Percentiles rank a stretch among this genome's conserved stretches.
These are phyloP conservation scores for Pachyrhynchus sulphureomaculatus DNA, from an alignment of 1,140 invertebrate genomes.

Conservation along the genomic window DNA sequence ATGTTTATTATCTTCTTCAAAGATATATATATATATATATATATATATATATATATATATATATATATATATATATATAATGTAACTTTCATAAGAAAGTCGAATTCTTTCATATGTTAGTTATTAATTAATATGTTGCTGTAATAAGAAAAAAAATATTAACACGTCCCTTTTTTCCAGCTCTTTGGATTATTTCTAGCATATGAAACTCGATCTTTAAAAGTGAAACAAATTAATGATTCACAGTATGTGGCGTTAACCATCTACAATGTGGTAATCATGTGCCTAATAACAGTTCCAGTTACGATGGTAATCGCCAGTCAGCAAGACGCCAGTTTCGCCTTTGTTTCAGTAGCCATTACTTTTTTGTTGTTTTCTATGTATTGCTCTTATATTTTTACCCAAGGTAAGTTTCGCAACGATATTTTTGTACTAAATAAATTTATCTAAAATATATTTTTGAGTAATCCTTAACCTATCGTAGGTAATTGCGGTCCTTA, in stretches of 20 bases:
- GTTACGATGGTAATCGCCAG: constrained; percentile 95
- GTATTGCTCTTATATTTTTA: constrained; percentile 95
- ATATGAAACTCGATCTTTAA: constrained; percentile 96
- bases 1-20: too few species aligned
- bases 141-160: too few species aligned
- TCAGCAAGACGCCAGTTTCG: constrained; percentile 96
- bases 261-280: constrained; percentile 98
- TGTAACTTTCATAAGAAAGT: too few species aligned
- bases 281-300: constrained; percentile 95
- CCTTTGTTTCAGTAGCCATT: constrained; percentile 92
- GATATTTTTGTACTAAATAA: neutral
- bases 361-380: constrained; percentile 96
- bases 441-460: neutral
- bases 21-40: too few species aligned
- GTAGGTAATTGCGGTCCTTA: constrained; percentile 81
- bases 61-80: too few species aligned
- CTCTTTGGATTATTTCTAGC: constrained; percentile 96
- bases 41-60: too few species aligned
- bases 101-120: too few species aligned
- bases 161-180: too few species aligned
- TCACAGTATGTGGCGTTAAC: constrained; percentile 98
- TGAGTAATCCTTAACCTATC: neutral
- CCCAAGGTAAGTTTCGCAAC: constrained; percentile 72
- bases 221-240: constrained; percentile 92
- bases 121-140: too few species aligned